Base-by-base conservation (phyloP, 2,888 invertebrate genomes). In the Hirtodrosophila trivittata region DNA sequence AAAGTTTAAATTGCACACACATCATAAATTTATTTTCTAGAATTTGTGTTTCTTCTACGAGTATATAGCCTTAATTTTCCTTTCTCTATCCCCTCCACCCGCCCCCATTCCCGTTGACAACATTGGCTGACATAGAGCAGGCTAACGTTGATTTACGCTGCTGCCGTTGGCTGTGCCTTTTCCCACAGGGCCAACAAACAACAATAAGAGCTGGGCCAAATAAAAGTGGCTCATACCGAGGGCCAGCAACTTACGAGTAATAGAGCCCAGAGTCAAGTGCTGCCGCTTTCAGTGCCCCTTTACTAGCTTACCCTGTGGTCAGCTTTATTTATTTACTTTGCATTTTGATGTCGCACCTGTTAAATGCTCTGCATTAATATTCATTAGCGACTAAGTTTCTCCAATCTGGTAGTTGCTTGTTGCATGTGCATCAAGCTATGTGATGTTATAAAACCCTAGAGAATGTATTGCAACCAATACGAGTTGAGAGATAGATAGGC, bases 1-100 rank as follows among this genome's bases (percentile, higher is more conserved):
- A 62, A 77, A 80, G 74, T 77, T 82, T 76, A 80, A 77, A 82
- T 80, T 82, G 74, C 77, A 58, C 63, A 76, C 77, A 78, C 71
- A 81, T 77, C 64, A 78, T 71, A 75, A 78, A 71, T 78, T 75
- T 68, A 75, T 66, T 68, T 68, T 21, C 18, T 5, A 2, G 18
- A 3, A 60, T 59, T 57, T 70, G 57, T 38, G 43, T 41, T 43
- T 51, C 50, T 63, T 39, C n/a, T n/a, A n/a, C n/a, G n/a, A n/a
- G 57, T 47, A 71, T 68, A 60, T 54, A 55, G 54, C 49, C 28
- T 28, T 25, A 37, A 35, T 38, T 43, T 28, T 10, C 28, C 30
- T 26, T 16, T 35, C 16, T 14, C 18, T 25, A 52, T 54, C 45
- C 45, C 14, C 10, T 45, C 39, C 38, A 21, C 33, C 54, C 10